Conservation (phyloP, 2,888 invertebrate genomes). For the Periphyllus acericola region DNA sequence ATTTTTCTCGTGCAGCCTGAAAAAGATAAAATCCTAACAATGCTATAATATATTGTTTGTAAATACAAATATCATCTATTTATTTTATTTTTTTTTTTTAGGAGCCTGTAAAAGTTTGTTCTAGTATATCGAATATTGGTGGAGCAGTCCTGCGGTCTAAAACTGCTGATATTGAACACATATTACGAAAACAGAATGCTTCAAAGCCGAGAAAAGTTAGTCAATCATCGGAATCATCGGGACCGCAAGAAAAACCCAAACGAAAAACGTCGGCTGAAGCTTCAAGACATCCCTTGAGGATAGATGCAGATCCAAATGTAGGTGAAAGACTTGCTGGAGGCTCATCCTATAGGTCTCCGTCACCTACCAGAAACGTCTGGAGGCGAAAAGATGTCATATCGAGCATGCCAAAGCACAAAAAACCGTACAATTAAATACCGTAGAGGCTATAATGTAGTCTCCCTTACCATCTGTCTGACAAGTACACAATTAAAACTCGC, state of each 20-base stretch:
- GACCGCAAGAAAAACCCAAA: slow-evolving; percentile 48
- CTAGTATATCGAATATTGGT: slow-evolving; percentile 75
- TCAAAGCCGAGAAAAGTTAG: slow-evolving; percentile 65
- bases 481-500: background rate
- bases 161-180: slow-evolving; percentile 76
- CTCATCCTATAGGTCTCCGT: slow-evolving; percentile 41
- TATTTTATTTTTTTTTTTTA: background rate
- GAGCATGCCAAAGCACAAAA: slow-evolving; percentile 73
- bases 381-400: slow-evolving; percentile 85
- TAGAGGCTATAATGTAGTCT: background rate
- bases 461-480: background rate
- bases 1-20: no score
- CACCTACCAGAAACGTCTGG: slow-evolving; percentile 72
- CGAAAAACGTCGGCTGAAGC: slow-evolving; percentile 68
- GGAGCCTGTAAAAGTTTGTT: slow-evolving; percentile 66
- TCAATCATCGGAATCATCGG: slow-evolving; percentile 65
- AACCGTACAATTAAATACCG: slow-evolving; percentile 37
- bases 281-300: slow-evolving; percentile 66
- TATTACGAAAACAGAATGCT: slow-evolving; percentile 67
- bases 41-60: background rate
- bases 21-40: background rate
- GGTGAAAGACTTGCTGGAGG: slow-evolving; percentile 53
- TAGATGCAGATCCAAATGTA: slow-evolving; percentile 34
- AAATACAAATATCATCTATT: background rate
- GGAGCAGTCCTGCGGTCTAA: slow-evolving; percentile 75